Percentiles rank a stretch among this genome's conserved stretches.
Evolutionary conservation across 2,113 vertebrate species (phyloP).

Genomic region (Thalassarche chlororhynchos): DNA sequence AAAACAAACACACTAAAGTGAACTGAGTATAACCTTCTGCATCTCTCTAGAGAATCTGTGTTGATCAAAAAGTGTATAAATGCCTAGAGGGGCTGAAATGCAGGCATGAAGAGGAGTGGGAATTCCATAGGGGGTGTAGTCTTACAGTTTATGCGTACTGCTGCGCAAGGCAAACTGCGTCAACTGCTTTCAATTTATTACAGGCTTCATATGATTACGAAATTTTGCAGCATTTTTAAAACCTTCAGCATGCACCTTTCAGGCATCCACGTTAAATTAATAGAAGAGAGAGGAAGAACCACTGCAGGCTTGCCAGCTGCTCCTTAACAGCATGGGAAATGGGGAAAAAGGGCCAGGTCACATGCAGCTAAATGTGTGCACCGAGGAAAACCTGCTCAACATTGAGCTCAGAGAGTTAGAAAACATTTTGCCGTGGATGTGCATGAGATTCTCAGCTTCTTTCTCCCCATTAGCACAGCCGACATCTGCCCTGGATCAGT

Average conservation of each 20-base stretch:
- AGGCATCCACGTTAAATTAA: neutral
- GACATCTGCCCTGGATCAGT: neutral
- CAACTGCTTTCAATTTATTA: neutral
- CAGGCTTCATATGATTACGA: neutral
- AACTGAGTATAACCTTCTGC: neutral
- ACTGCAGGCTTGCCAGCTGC: neutral
- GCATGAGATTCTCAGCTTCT: neutral
- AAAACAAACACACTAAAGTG: neutral
- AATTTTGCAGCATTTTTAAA: neutral
- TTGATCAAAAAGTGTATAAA: neutral
- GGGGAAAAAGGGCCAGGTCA: neutral
- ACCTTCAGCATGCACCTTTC: neutral
- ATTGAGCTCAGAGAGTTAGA: neutral
- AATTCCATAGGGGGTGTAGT: neutral
- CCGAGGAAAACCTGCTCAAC: neutral
- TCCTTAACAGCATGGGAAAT: neutral
- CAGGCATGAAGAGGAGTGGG: neutral
- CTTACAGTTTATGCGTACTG: neutral
- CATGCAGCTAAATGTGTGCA: neutral
- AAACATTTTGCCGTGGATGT: neutral
- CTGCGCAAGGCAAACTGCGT: neutral
- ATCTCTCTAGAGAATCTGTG: neutral
- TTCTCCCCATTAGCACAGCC: accelerated
- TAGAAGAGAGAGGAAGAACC: neutral
- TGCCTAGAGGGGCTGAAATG: neutral